Evolutionary conservation across 1,140 invertebrate species (phyloP), one percentile per base, ranked within the genome.

Genomic region (Palaemon carinicauda): DNA sequence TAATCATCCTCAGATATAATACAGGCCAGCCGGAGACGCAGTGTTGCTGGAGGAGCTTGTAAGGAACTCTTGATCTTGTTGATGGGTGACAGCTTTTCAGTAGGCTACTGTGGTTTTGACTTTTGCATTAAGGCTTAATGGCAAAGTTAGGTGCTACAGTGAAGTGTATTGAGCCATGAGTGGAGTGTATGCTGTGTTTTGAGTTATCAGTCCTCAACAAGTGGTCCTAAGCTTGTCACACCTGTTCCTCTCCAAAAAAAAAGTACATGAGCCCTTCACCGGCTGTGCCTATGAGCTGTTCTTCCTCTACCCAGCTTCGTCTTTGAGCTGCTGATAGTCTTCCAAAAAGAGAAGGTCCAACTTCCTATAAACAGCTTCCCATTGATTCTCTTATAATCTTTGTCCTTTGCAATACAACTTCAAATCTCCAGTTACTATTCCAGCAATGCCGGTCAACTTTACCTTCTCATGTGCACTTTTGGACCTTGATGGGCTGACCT

Each of bases 251-350:
- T 31, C 54, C 14, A 21, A 29, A 56, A 54, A 79, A 21, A 31
- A 4, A 33, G 17, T 60, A 19, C 77, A 17, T 19, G 29, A 56
- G 77, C 53, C 52, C 77, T 56, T 80, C 77, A 29, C 77, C 77
- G 54, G 77, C 77, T 80, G 77, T 80, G 54, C 77, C 77, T 56
- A 60, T 60, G 77, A 80, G 53, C 53, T 80, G 14, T 78, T 53
- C 29, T 21, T 52, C 73, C 51, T 75, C 33, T 29, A 75, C 73
- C 73, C 73, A 75, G 73, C 73, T 73, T n/a, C 41, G 73, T 75
- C 73, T 75, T 21, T 24, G 73, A 75, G 33, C 41, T 50, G 73
- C 73, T 75, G 73, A 75, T 75, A 75, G 73, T 75, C 73, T 75
- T 75, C 73, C 73, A 75, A 29, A 75, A 75, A 75, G 73, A 29